Evolutionary conservation across 1,140 invertebrate genomes (phyloP), one percentile per base, ranked within the genome.

Genomic region (Saccostrea glomerata): DNA sequence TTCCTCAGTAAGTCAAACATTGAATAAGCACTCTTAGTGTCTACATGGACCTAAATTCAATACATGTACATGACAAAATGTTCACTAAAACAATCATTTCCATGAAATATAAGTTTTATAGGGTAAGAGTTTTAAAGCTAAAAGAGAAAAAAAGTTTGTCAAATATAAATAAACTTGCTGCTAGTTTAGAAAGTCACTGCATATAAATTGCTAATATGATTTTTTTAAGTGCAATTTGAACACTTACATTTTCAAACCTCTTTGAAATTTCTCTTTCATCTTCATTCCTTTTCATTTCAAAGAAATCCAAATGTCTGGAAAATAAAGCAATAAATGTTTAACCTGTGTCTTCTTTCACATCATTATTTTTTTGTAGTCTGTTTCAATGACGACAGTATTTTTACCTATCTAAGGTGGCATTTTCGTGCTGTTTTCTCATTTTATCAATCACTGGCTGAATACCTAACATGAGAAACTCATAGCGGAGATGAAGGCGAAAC

Each of bases 281-380:
- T 95, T 99, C 98, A 93, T 97, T 97, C 86, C 98, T 96, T 25
- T 99, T 98, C 98, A 99, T 99, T 95, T 99, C 99, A 95, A 99
- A 99, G 94, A 99, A 99, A 94, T 99, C 98, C 86, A 97, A 95
- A 95, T 97, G 97, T 92, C 96, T 96, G 93, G 90, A 94, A 95
- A 88, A 89, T 83, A 84, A 90, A 70, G 63, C 85, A 85, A 13
- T 23, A 30, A 20, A 30, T 1, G 25, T 30, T 82, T 17, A 13
- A 1, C 0, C 40, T 23, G 11, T 23, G 23, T 30, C 23, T 15
- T 36, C 23, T 12, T 36, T 3, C 4, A 3, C 17, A 6, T n/a
- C 15, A 20, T 63, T 63, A 6, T 1, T 20, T 63, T 20, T 63
- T 4, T 30, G 4, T 30, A 36, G 11, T 36, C 0, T 17, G 40